Base-by-base conservation (phyloP, 2,888 invertebrate genomes). In the Deroplatys truncata region DNA sequence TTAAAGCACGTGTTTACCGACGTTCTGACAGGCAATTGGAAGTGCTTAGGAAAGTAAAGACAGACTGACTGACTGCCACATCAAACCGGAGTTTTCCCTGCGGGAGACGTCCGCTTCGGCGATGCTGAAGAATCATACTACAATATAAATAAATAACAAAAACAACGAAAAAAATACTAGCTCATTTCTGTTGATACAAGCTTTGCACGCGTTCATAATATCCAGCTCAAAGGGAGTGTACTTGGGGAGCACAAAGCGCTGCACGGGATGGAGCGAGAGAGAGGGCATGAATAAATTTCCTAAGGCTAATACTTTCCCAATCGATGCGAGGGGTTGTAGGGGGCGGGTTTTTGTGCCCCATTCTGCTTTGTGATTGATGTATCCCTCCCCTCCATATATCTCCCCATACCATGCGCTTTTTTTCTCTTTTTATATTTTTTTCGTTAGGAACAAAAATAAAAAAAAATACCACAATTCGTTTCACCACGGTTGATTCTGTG, bases 321-420 rank as follows among this genome's bases (percentile, higher is more conserved):
- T 87, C 87, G 83, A 87, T 87, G 82, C 87, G 49, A 87, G 87
- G 87, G 87, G 87, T 31, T 72, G 56, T 72, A 72, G 56, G 56
- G 56, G 56, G 16, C 16, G 56, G 56, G 56, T 72, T 31, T 87
- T 87, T 87, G 31, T 87, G 83, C 83, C 56, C 87, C 83, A 87
- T 87, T 87, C 87, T 82, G 87, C 87, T 87, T 87, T 87, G 87
- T 87, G 87, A 87, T 87, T 87, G 87, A 87, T 87, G 87, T 87
- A 87, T 83, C 83, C 87, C 83, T 28, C 83, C 86, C 31, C 84
- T 84, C 84, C 84, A 29, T 72, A 72, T 72, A 72, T 72, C 56
- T 72, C 56, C 56, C 56, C 56, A n/a, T 16, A 82, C 87, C 83
- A 72, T 31, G 29, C 83, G 82, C 20, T 25, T 83, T 85, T 49